Base-by-base conservation (phyloP, 2,113 vertebrate genomes). In the Rutilus rutilus region DNA sequence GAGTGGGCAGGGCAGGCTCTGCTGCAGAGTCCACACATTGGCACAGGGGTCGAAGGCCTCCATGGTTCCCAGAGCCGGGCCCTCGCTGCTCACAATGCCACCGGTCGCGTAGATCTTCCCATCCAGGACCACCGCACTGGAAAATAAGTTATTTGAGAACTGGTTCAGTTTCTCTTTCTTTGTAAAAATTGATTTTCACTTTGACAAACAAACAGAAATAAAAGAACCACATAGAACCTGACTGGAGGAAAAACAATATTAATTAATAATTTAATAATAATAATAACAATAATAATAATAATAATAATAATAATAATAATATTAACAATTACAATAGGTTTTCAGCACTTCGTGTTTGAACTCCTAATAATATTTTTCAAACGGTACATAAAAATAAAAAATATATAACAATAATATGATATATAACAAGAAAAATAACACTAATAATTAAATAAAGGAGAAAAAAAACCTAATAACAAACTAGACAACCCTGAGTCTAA, bases 1-100 rank as follows among this genome's bases (percentile, higher is more conserved):
- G 79, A 99, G 97, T 0, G 98, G 98, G 91, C 98, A 99, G 82
- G 98, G 98, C 96, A 99, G 96, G 45, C 97, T 98, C 91, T 97
- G 97, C 60, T 98, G 94, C 7, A 99, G 96, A 25, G 97, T 97
- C 98, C 98, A 99, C 0, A 92, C 93, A 52, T 99, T 99, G 90
- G 94, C 93, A 86, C 95, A 91, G 4, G 97, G 96, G 93, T 99
- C 98, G 0, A 99, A 99, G 79, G 96, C 96, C 92, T 99, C 98
- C 98, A 99, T 99, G 94, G 97, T 99, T 90, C 97, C 96, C 64
- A 99, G 95, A 1, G 97, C 97, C 0, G 98, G 98, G 10, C 98
- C 98, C 92, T 99, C 98, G 0, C 97, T 99, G 96, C 98, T 99
- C 25, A 99, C 97, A 0, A 99, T 97, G 86, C 98, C 98, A 4